A percentile compares a stretch with the other conserved stretches of the same genome.
phyloP scores from a whole-genome alignment of 2,888 invertebrate species.

The Cheilosia vulpina region DNA sequence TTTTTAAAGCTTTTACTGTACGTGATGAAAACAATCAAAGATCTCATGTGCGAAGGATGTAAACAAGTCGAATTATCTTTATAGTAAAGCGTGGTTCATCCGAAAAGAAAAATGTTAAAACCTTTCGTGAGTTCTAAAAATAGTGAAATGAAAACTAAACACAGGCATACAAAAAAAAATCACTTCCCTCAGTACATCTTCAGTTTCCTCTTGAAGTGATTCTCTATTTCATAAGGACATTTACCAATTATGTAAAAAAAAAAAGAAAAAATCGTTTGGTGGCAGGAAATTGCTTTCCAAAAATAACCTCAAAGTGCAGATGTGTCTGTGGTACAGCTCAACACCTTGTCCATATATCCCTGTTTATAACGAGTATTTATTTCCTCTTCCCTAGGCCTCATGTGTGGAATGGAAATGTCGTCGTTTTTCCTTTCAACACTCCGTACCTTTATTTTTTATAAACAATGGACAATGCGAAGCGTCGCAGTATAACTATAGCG shows the following conservation, averaged over 20 bases:
- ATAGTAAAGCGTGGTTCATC: too few relatives aligned
- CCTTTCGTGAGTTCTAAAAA: too few relatives aligned
- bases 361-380: constrained; percentile 4
- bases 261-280: neutral
- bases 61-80: too few relatives aligned
- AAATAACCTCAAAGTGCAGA: constrained; percentile 33
- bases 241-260: neutral
- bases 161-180: too few relatives aligned
- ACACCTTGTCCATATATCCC: constrained; percentile 21
- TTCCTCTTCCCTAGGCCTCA: constrained; percentile 29
- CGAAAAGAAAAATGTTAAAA: too few relatives aligned
- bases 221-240: too few relatives aligned
- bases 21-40: too few relatives aligned
- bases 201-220: too few relatives aligned
- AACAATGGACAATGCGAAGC: constrained; percentile 37
- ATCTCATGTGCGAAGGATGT: too few relatives aligned
- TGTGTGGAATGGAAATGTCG: constrained; percentile 21
- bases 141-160: too few relatives aligned
- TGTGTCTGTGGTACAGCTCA: constrained; percentile 25
- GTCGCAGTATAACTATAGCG: neutral
- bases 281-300: neutral
- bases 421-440: constrained; percentile 15
- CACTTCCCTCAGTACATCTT: too few relatives aligned
- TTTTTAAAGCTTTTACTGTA: too few relatives aligned
- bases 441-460: constrained; percentile 39